Percentiles rank a stretch among this genome's conserved stretches.
These are phyloP conservation scores for Drosophila formosana DNA, from an alignment of 2,888 invertebrate genomes.

Conservation along the genomic window DNA sequence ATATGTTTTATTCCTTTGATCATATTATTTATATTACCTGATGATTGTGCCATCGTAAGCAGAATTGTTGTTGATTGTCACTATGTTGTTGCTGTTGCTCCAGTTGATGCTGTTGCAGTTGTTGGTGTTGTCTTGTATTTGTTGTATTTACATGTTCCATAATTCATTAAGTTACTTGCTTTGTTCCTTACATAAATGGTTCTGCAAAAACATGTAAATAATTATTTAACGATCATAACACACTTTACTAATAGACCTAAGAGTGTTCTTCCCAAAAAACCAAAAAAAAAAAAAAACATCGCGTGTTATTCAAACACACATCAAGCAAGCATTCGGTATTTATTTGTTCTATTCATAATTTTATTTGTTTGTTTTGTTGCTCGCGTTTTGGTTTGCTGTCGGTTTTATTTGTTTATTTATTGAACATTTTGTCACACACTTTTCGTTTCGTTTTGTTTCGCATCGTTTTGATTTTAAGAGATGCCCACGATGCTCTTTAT, in stretches of 20 bases:
- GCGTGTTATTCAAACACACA: conserved; percentile 20
- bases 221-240: conserved; percentile 18
- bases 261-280: not conserved
- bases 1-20: not conserved
- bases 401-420: conserved; percentile 69
- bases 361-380: conserved; percentile 61
- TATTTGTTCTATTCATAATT: conserved; percentile 65
- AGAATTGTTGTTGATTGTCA: conserved; percentile 89
- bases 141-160: conserved; percentile 83
- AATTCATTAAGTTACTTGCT: conserved; percentile 68
- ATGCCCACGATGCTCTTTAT: conserved; percentile 42
- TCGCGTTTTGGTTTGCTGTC: conserved; percentile 51
- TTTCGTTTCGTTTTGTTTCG: conserved; percentile 47
- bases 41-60: conserved; percentile 94
- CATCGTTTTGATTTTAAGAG: conserved; percentile 50
- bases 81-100: conserved; percentile 73
- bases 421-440: conserved; percentile 70
- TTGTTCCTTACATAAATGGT: conserved; percentile 51
- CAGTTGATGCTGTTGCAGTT: conserved; percentile 66
- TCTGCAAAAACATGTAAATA: conserved; percentile 43
- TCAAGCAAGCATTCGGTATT: conserved; percentile 12
- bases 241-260: conserved; percentile 12
- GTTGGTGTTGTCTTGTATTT: conserved; percentile 70
- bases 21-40: conserved; percentile 86
- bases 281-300: not conserved